A percentile compares a stretch with the other conserved stretches of the same genome.
phyloP scores from a whole-genome alignment of 2,797 vertebrate genomes.

The Trematomus bernacchii region DNA sequence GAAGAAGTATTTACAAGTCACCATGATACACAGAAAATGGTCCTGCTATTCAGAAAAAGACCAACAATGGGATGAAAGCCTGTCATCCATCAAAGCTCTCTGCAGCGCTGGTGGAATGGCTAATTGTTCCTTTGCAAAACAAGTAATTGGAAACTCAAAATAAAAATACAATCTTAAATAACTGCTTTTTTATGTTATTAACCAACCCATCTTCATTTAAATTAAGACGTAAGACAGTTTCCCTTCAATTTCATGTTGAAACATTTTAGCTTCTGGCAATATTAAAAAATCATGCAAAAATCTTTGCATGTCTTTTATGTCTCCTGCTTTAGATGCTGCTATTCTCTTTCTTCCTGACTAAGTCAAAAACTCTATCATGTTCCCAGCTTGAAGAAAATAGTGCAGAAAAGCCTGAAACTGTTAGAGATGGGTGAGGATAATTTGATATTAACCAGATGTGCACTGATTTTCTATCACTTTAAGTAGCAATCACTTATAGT shows the following conservation, averaged over 20 bases:
- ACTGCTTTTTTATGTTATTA: not conserved
- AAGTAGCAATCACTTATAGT: not conserved
- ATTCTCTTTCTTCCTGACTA: constrained; percentile 53
- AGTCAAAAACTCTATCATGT: constrained; percentile 46
- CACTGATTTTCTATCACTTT: constrained; percentile 30
- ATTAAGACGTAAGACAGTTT: constrained; percentile 1
- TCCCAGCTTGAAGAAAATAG: constrained; percentile 34
- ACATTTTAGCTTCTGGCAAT: constrained; percentile 20
- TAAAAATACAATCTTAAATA: not conserved
- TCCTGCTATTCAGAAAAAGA: constrained; percentile 16
- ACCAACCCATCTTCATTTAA: not conserved
- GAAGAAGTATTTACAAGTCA: constrained; percentile 23
- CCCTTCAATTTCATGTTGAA: constrained; percentile 17
- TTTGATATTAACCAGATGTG: constrained; percentile 22
- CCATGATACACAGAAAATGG: constrained; percentile 13
- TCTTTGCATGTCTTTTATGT: constrained; percentile 46
- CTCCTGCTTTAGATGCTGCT: constrained; percentile 23
- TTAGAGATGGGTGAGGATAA: constrained; percentile 11
- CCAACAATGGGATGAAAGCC: constrained; percentile 11
- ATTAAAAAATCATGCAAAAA: constrained; percentile 26
- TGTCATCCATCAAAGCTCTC: constrained; percentile 15
- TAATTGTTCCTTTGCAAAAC: not conserved
- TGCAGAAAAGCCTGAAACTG: constrained; percentile 18
- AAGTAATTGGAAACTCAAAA: constrained; percentile 3
- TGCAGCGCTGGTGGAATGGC: not conserved